phyloP scores from a whole-genome alignment of 2,797 vertebrate species.

The Chelonia mydas region DNA sequence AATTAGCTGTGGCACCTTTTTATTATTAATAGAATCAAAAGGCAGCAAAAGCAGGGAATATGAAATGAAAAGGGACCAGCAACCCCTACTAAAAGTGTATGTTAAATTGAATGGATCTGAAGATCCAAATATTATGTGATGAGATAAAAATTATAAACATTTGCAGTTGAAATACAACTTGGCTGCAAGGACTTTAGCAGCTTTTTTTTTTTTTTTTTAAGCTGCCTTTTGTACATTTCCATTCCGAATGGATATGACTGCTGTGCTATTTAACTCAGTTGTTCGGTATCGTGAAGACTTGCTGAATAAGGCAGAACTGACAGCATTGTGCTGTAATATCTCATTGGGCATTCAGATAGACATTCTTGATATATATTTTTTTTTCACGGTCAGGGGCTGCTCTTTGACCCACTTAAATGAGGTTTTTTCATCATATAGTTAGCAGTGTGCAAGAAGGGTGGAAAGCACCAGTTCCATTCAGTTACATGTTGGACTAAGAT shows the following conservation, averaged over 20 bases:
- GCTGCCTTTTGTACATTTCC: not conserved
- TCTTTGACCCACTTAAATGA: not conserved
- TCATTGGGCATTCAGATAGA: not conserved
- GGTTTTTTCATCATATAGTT: not conserved
- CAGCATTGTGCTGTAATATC: not conserved
- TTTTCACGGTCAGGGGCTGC: rapidly evolving
- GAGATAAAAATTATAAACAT: constrained; percentile 43
- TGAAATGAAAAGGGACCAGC: constrained; percentile 43
- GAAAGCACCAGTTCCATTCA: not conserved
- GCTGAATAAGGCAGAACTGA: not conserved
- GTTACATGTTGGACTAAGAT: not conserved
- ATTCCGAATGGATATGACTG: not conserved
- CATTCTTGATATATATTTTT: not conserved
- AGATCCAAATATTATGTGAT: not conserved
- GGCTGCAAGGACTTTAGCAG: not conserved
- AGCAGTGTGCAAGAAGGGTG: not conserved
- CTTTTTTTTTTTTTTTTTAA: not conserved
- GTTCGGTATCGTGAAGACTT: not conserved
- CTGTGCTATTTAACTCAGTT: not conserved
- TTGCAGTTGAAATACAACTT: not conserved
- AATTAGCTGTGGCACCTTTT: constrained; percentile 75
- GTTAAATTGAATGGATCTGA: constrained; percentile 44
- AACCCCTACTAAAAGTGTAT: constrained; percentile 39
- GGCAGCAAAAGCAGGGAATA: constrained; percentile 59
- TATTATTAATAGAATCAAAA: constrained; percentile 67